Evolutionary conservation across 1,140 invertebrate genomes (phyloP).

Genomic region (Bicyclus anynana): DNA sequence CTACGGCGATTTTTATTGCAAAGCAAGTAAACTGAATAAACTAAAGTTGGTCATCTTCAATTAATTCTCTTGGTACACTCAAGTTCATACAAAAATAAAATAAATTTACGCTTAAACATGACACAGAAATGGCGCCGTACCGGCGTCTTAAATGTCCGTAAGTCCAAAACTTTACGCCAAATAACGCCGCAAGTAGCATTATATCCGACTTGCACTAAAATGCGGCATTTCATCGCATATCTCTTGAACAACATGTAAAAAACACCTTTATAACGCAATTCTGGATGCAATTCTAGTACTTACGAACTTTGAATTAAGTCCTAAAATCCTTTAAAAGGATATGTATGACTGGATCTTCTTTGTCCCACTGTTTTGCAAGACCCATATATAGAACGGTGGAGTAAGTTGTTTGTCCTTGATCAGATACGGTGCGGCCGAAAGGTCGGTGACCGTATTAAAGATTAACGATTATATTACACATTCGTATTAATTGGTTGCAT

Average conservation of each 20-base stretch:
- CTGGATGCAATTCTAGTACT: background rate
- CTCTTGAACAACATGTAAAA: background rate
- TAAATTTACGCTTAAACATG: background rate
- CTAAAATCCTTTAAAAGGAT: background rate
- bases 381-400: constrained; percentile 22
- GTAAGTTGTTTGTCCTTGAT: constrained; percentile 29
- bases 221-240: background rate
- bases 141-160: background rate
- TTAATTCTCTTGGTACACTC: too few species aligned
- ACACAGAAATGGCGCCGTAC: background rate
- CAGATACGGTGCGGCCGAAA: constrained; percentile 16
- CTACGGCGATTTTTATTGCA: too few species aligned
- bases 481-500: background rate
- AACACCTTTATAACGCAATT: background rate
- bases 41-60: too few species aligned
- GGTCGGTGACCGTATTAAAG: constrained; percentile 19
- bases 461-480: constrained; percentile 11
- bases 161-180: background rate
- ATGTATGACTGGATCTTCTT: background rate
- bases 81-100: background rate
- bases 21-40: too few species aligned
- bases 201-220: background rate
- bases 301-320: background rate
- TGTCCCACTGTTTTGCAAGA: constrained; percentile 9
- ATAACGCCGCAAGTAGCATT: background rate